A percentile compares a stretch with the other conserved stretches of the same genome.
phyloP scores from a whole-genome alignment of 2,888 invertebrate species.

The Kryphioiulus occultus region DNA sequence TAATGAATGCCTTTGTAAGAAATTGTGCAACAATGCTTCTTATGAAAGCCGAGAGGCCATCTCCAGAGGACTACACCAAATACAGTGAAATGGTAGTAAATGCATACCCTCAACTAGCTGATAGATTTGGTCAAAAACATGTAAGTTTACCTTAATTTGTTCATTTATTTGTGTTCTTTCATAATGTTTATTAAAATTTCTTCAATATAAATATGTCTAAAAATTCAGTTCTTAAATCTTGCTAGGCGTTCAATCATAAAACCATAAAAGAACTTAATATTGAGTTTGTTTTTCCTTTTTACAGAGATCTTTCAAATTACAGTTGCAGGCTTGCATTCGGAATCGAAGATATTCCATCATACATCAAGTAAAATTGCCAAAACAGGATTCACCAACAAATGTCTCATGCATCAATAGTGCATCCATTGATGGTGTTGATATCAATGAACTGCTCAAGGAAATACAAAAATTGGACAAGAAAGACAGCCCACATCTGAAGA shows the following conservation, averaged over 20 bases:
- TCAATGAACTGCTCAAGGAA: too few species aligned
- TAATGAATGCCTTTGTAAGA: neutral
- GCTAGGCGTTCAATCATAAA: too few species aligned
- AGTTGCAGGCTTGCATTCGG: neutral
- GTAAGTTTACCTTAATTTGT: neutral
- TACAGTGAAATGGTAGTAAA: neutral
- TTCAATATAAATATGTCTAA: too few species aligned
- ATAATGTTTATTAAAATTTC: too few species aligned
- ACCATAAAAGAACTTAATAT: too few species aligned
- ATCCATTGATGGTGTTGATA: too few species aligned
- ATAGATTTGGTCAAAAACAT: neutral
- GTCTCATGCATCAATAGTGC: too few species aligned
- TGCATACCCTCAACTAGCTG: neutral
- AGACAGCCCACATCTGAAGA: neutral
- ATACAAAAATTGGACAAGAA: neutral
- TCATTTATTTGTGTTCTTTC: too few species aligned
- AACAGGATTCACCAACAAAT: too few species aligned
- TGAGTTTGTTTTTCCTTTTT: neutral
- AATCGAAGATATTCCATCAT: neutral
- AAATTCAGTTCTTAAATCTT: too few species aligned
- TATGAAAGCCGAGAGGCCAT: neutral
- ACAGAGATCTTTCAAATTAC: neutral
- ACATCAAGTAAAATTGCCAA: neutral
- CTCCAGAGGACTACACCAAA: neutral
- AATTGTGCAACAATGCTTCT: neutral